These are phyloP conservation scores for Furcula furcula DNA, from an alignment of 2,888 invertebrate genomes.

Conservation along the genomic window DNA sequence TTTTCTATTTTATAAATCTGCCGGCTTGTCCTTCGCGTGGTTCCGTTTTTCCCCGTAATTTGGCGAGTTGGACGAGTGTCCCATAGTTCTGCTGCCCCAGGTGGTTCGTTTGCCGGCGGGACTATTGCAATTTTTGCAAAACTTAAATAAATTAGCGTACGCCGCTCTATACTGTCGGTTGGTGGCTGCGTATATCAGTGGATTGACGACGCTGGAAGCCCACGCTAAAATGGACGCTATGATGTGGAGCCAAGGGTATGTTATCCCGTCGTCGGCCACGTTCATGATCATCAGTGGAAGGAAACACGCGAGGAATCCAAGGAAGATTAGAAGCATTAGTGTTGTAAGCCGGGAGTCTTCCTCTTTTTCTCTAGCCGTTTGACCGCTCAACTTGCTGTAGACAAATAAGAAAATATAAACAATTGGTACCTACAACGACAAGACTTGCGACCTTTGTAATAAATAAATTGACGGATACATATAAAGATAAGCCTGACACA, in stretches of 20 bases:
- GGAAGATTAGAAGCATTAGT: constrained; percentile 93
- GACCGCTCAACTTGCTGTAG: constrained; percentile 73
- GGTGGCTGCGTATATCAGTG: constrained; percentile 94
- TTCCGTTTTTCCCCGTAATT: constrained; percentile 66
- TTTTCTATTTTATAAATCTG: constrained; percentile 71
- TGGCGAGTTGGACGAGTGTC: constrained; percentile 73
- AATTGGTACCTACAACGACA: too few relatives aligned
- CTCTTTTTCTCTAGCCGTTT: constrained; percentile 74
- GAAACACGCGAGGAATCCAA: constrained; percentile 93
- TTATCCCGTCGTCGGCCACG: constrained; percentile 90
- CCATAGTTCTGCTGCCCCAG: constrained; percentile 72
- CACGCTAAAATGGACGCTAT: constrained; percentile 93
- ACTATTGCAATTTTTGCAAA: constrained; percentile 65
- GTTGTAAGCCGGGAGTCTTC: constrained; percentile 92
- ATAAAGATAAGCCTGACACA: too few relatives aligned
- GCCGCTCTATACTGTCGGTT: constrained; percentile 90
- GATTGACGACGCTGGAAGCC: constrained; percentile 95
- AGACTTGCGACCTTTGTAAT: too few relatives aligned
- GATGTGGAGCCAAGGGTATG: constrained; percentile 88
- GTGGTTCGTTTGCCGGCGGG: constrained; percentile 61
- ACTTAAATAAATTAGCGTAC: constrained; percentile 78
- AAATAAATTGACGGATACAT: too few relatives aligned
- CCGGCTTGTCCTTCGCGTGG: constrained; percentile 61
- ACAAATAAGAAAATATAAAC: constrained; percentile 5
- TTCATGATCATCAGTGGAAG: constrained; percentile 94